Evolutionary conservation across 1,140 invertebrate species (phyloP).

Genomic region (Zaprionus nigranus): DNA sequence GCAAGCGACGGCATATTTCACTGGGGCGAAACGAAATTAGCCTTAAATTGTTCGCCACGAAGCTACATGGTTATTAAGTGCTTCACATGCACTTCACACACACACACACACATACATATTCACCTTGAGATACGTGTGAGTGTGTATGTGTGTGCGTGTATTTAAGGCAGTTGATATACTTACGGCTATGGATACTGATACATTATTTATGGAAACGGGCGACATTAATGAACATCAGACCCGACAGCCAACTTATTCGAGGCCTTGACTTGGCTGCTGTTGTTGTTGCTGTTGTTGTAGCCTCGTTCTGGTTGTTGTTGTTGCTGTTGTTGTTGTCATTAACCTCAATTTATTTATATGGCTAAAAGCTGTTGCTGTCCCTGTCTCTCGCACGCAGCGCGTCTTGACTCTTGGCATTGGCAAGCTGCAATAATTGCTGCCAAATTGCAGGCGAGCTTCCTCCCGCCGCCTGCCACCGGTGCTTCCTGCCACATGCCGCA

Average conservation of each 20-base stretch:
- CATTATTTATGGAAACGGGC: slow-evolving; percentile 53
- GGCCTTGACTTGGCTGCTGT: slow-evolving; percentile 23
- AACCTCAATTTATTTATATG: slow-evolving; percentile 78
- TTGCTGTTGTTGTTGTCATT: slow-evolving; percentile 46
- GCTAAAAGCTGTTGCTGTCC: slow-evolving; percentile 36
- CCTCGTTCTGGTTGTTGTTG: slow-evolving; percentile 7
- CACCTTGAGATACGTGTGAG: slow-evolving; percentile 4
- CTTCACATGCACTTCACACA: slow-evolving; percentile 44
- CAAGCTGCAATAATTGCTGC: slow-evolving; percentile 81
- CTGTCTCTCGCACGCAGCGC: slow-evolving; percentile 32
- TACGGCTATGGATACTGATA: slow-evolving; percentile 44
- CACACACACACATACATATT: slow-evolving; percentile 2
- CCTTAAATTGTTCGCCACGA: slow-evolving; percentile 66
- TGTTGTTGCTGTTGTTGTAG: slow-evolving; percentile 23
- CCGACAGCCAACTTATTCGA: slow-evolving; percentile 28
- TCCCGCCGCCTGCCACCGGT: neutral
- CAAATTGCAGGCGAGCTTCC: slow-evolving; percentile 67
- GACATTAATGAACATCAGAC: slow-evolving; percentile 47
- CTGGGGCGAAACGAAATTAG: slow-evolving; percentile 66
- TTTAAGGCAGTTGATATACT: slow-evolving; percentile 26
- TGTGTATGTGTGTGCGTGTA: slow-evolving; percentile 17
- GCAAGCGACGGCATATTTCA: slow-evolving; percentile 67
- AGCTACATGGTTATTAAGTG: slow-evolving; percentile 69
- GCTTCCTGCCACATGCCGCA: slow-evolving; percentile 14
- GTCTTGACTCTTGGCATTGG: slow-evolving; percentile 64